Conservation (phyloP, 2,888 invertebrate genomes). For the Cataglyphis albicans region DNA sequence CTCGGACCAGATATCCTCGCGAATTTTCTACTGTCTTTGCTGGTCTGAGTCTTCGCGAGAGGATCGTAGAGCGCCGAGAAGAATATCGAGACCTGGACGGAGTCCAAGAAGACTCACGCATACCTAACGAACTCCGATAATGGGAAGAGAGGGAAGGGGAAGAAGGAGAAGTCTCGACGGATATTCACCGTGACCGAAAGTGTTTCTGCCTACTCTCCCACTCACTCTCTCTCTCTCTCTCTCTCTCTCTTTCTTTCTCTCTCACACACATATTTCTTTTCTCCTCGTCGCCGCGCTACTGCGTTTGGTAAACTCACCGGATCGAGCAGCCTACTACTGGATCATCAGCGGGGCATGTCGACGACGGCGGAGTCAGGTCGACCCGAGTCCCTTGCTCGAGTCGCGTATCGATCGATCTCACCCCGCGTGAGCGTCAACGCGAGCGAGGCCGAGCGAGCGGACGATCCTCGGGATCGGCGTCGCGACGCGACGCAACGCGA, state of each 20-base stretch:
- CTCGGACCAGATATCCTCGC: not conserved
- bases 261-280: not conserved
- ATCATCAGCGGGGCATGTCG: slow-evolving; percentile 72
- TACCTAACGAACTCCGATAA: slow-evolving; percentile 37
- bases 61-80: not conserved
- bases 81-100: slow-evolving; percentile 39
- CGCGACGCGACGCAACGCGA: slow-evolving; percentile 26
- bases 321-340: slow-evolving; percentile 54
- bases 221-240: not conserved
- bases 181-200: slow-evolving; percentile 51
- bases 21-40: slow-evolving; percentile 1
- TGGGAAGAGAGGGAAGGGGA: not conserved
- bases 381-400: slow-evolving; percentile 34
- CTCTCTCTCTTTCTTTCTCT: not conserved
- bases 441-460: slow-evolving; percentile 49
- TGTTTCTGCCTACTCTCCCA: not conserved
- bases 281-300: not conserved
- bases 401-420: slow-evolving; percentile 68
- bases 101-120: slow-evolving; percentile 52
- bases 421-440: slow-evolving; percentile 62
- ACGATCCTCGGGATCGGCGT: slow-evolving; percentile 51
- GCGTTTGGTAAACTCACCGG: slow-evolving; percentile 65
- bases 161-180: slow-evolving; percentile 17
- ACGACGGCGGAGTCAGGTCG: slow-evolving; percentile 54
- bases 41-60: not conserved